Evolutionary conservation across 2,113 vertebrate species (phyloP), one percentile per base, ranked within the genome.

Genomic region (Harpagus bidentatus): DNA sequence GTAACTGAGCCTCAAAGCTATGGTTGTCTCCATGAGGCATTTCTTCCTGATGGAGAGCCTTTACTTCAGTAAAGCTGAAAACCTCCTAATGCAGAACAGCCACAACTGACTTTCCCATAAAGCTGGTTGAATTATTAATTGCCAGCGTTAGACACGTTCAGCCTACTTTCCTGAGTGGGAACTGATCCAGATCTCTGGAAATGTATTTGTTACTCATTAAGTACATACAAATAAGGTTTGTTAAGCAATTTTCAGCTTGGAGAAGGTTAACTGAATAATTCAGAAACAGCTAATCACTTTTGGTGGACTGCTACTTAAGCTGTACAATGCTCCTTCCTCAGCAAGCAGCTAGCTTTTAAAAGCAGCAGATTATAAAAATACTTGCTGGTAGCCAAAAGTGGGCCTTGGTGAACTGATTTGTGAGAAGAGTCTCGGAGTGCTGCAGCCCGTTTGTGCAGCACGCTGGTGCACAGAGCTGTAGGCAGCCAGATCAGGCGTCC

Each of bases 171-270:
- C 91, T 80, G 81, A 53, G 50, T 5, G 34, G 89, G 86, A 95
- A 66, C 50, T 11, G 70, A 87, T 93, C 93, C 91, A 93, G 73
- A 71, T 73, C 74, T 80, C 93, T 95, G 91, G 72, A 94, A 91
- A 87, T 89, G 50, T 58, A 72, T 84, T 96, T 94, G 76, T 92
- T 94, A 67, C 56, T 97, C 92, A 92, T 92, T 95, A 93, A 59
- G 77, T 65, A 89, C 81, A 87, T 23, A 58, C 13, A 76, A 95
- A 31, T 70, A 82, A 82, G 56, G n/a, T 62, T 92, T 91, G 83
- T 86, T 87, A 91, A 79, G 86, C 88, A 69, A 79, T 93, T 79
- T 84, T 86, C 65, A 76, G 81, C 77, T 76, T 82, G 87, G 69
- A 85, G 80, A 88, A 84, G 22, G 42, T 63, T 63, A 79, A 90